Evolutionary conservation across 2,888 invertebrate genomes (phyloP).

Genomic region (Cactoblastis cactorum): DNA sequence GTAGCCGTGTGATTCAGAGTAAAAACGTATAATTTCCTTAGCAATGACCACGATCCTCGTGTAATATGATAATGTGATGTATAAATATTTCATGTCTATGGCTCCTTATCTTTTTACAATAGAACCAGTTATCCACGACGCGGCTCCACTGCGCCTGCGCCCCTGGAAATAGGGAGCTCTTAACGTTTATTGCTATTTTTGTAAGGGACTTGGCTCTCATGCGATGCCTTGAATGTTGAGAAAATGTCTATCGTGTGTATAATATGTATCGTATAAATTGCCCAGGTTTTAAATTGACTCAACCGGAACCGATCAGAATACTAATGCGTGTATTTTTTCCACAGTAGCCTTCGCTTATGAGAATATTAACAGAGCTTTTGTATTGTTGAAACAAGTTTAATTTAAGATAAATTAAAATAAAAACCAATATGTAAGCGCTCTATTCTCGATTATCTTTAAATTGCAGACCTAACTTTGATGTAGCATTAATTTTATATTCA

Average conservation of each 20-base stretch:
- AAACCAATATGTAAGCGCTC: no score
- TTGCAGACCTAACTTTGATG: no score
- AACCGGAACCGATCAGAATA: background rate
- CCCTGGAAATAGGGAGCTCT: slow-evolving; percentile 43
- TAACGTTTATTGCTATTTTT: slow-evolving; percentile 51
- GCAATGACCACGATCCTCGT: slow-evolving; percentile 72
- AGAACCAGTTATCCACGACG: slow-evolving; percentile 62
- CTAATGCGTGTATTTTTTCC: background rate
- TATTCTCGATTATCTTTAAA: no score
- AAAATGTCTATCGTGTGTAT: no score
- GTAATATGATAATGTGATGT: slow-evolving; percentile 77
- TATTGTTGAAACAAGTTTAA: slow-evolving; percentile 16
- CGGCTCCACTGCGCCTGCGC: slow-evolving; percentile 43
- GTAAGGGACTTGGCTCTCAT: slow-evolving; percentile 26
- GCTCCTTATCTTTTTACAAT: slow-evolving; percentile 64
- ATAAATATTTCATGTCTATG: slow-evolving; percentile 74
- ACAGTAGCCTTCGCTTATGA: background rate
- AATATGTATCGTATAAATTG: slow-evolving; percentile 5
- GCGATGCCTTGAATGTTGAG: slow-evolving; percentile 22
- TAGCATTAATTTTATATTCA: no score
- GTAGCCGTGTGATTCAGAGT: slow-evolving; percentile 51
- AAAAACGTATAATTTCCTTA: slow-evolving; percentile 75
- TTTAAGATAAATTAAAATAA: no score
- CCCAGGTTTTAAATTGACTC: background rate
- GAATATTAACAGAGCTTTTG: background rate